A percentile compares a stretch with the other conserved stretches of the same genome.
These are phyloP conservation scores for Hiodon tergisus DNA, from an alignment of 2,113 vertebrate genomes.

Conservation along the genomic window DNA sequence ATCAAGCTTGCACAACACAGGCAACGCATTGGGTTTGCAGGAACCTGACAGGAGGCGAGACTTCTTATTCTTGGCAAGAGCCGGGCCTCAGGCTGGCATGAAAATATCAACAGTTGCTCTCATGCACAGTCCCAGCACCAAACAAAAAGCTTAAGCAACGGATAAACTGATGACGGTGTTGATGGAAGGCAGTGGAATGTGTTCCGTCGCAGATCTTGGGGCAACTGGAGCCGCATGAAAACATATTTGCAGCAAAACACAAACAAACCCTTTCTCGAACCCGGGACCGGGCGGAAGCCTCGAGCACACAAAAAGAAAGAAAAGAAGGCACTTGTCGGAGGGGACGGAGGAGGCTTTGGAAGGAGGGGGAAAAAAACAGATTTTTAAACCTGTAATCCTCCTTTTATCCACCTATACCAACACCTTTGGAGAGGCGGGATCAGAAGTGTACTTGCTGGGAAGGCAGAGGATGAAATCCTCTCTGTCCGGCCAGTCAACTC, in stretches of 20 bases:
- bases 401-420: neutral
- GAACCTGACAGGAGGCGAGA: neutral
- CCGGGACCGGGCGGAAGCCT: too few species aligned
- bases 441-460: neutral
- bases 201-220: neutral
- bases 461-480: conserved; percentile 32
- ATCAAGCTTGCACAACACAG: neutral
- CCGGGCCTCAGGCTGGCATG: neutral
- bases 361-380: neutral
- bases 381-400: neutral
- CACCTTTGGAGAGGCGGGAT: neutral
- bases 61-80: neutral
- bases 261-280: too few species aligned
- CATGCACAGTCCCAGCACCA: neutral
- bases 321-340: neutral
- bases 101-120: neutral
- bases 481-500: conserved; percentile 13
- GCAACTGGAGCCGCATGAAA: too few species aligned
- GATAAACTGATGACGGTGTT: neutral
- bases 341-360: neutral
- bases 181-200: neutral
- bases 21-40: neutral
- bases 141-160: neutral
- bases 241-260: too few species aligned
- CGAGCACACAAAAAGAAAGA: neutral